phyloP scores from a whole-genome alignment of 2,797 vertebrate species.

The Paratrypauchen microcephalus region DNA sequence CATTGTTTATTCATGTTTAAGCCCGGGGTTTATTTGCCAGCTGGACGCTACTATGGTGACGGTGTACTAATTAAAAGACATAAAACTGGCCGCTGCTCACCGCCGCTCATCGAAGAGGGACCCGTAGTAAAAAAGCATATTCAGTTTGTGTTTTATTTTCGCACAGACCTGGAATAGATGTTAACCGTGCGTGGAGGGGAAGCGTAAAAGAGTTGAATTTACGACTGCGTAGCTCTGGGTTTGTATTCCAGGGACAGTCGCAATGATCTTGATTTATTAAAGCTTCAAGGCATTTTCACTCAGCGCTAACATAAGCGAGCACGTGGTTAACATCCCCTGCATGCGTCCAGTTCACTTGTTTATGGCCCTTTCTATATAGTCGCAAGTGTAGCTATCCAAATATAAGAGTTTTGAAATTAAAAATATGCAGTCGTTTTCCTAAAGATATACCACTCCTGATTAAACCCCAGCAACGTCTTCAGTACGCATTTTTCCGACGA shows the following conservation, averaged over 20 bases:
- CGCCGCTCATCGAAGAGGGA: constrained; percentile 46
- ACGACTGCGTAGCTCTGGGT: constrained; percentile 37
- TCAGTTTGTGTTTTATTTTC: constrained; percentile 27
- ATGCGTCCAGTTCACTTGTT: constrained; percentile 34
- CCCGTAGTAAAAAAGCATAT: constrained; percentile 43
- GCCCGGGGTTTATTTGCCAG: constrained; percentile 44
- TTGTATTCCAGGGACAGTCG: constrained; percentile 46
- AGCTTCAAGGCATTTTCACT: constrained; percentile 35
- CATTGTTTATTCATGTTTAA: constrained; percentile 43
- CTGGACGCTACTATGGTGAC: constrained; percentile 45
- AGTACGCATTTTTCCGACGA: constrained; percentile 30
- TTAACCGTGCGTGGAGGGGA: constrained; percentile 20
- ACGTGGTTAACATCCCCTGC: constrained; percentile 22
- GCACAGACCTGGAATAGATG: constrained; percentile 29
- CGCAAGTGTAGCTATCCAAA: constrained; percentile 12
- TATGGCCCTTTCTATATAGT: constrained; percentile 36
- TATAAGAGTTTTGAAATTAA: constrained; percentile 30
- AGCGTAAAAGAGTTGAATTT: constrained; percentile 53
- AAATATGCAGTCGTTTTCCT: constrained; percentile 37
- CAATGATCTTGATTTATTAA: constrained; percentile 63
- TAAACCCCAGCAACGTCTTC: constrained; percentile 28
- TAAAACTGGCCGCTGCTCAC: constrained; percentile 65
- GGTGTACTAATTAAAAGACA: constrained; percentile 70
- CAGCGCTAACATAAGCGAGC: constrained; percentile 20
- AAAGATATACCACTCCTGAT: constrained; percentile 26